These are phyloP conservation scores for Lateolabrax maculatus DNA, from an alignment of 2,797 vertebrate species.

Conservation along the genomic window DNA sequence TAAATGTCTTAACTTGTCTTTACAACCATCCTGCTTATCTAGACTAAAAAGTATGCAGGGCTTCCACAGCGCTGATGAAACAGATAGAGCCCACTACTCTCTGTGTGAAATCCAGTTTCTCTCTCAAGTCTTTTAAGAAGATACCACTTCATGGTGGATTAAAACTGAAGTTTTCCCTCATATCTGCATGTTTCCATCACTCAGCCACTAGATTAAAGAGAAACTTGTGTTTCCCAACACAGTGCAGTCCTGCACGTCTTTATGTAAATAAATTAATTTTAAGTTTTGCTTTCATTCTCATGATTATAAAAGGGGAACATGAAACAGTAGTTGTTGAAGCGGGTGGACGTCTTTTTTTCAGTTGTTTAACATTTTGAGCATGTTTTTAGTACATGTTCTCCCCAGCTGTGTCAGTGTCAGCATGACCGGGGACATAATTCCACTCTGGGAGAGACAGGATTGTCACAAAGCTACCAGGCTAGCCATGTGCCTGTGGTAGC, in stretches of 20 bases:
- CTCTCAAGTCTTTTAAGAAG: conserved; percentile 67
- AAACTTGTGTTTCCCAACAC: conserved; percentile 45
- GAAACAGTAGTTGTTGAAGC: conserved; percentile 11
- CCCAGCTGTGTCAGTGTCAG: conserved; percentile 63
- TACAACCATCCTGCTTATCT: conserved; percentile 50
- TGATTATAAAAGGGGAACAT: conserved; percentile 44
- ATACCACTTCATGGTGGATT: conserved; percentile 72
- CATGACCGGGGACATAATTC: conserved; percentile 69
- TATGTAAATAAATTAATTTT: conserved; percentile 60
- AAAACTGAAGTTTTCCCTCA: conserved; percentile 48
- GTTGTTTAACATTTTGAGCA: conserved; percentile 14
- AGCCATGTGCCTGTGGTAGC: conserved; percentile 49
- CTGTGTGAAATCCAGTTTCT: conserved; percentile 67
- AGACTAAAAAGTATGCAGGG: conserved; percentile 31
- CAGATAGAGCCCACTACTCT: conserved; percentile 62
- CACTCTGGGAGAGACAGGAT: conserved; percentile 65
- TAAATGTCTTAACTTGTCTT: conserved; percentile 51
- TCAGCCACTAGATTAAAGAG: conserved; percentile 54
- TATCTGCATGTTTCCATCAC: conserved; percentile 62
- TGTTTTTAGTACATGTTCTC: conserved; percentile 58
- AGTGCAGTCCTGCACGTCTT: too few relatives aligned
- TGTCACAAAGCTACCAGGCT: conserved; percentile 58
- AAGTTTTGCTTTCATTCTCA: conserved; percentile 46
- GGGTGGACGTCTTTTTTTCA: neutral
- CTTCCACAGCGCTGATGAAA: conserved; percentile 66